These are phyloP conservation scores for Acanthurus tractus DNA, from an alignment of 2,797 vertebrate species.

Conservation along the genomic window DNA sequence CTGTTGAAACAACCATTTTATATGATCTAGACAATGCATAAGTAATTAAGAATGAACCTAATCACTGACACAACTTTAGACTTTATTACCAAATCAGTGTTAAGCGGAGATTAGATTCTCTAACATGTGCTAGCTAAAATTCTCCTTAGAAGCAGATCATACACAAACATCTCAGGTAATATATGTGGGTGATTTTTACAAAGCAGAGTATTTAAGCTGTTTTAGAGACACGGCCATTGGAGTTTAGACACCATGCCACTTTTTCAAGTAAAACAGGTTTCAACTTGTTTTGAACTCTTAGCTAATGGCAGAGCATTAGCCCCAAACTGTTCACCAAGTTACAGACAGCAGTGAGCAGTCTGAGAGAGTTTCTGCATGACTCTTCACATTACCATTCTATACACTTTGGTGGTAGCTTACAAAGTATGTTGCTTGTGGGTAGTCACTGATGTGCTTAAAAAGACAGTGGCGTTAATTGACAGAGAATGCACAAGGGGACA, in stretches of 20 bases:
- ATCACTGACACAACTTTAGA: neutral
- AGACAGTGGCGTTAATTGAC: neutral
- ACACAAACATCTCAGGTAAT: neutral
- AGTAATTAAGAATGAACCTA: neutral
- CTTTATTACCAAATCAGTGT: no score
- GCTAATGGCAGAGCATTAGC: neutral
- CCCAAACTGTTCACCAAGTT: neutral
- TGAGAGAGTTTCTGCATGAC: neutral
- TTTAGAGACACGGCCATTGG: neutral
- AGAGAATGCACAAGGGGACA: neutral
- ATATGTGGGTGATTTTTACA: neutral
- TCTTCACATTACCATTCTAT: neutral
- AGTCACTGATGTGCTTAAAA: neutral
- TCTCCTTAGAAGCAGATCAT: no score
- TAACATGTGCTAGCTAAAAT: no score
- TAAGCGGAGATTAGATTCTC: no score
- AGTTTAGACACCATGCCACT: constrained; percentile 32
- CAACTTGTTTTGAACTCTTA: constrained; percentile 5
- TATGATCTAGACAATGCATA: neutral
- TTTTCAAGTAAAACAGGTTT: constrained; percentile 31
- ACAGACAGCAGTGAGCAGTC: neutral
- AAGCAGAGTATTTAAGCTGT: constrained; percentile 13
- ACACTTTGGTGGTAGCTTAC: neutral
- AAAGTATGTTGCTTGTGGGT: no score
- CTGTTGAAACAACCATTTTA: neutral